Evolutionary conservation across 2,797 vertebrate species (phyloP).

Genomic region (Babyrousa celebensis): DNA sequence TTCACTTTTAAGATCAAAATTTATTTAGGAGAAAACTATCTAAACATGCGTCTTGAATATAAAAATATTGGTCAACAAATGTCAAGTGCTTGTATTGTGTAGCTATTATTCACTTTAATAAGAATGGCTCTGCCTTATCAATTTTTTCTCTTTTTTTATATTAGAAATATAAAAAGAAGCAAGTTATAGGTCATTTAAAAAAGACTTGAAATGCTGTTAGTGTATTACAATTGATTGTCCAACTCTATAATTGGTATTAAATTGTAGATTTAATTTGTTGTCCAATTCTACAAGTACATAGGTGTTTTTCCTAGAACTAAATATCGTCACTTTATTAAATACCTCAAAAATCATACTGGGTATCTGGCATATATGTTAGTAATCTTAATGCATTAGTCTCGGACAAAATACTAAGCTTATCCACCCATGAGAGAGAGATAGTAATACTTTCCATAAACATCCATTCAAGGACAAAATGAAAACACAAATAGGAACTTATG

Average conservation of each 20-base stretch:
- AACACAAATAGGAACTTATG: background rate
- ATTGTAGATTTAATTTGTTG: background rate
- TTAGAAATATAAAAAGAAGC: background rate
- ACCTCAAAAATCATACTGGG: background rate
- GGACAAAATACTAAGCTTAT: background rate
- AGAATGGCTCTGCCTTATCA: background rate
- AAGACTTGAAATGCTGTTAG: background rate
- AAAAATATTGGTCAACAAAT: background rate
- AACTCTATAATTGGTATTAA: background rate
- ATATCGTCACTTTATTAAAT: background rate
- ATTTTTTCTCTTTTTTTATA: background rate
- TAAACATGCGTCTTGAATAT: background rate
- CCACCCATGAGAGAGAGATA: background rate
- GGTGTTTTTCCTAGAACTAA: constrained; percentile 28
- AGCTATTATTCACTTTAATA: constrained; percentile 27
- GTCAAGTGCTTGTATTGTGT: background rate
- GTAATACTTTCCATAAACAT: background rate
- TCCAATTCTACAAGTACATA: background rate
- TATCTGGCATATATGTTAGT: background rate
- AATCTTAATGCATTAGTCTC: background rate
- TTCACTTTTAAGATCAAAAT: background rate
- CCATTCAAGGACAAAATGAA: constrained; percentile 2
- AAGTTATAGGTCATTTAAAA: background rate
- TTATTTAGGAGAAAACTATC: background rate
- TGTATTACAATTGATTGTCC: background rate